These are phyloP conservation scores for Ceriagrion tenellum DNA, from an alignment of 2,888 invertebrate species.

Conservation along the genomic window DNA sequence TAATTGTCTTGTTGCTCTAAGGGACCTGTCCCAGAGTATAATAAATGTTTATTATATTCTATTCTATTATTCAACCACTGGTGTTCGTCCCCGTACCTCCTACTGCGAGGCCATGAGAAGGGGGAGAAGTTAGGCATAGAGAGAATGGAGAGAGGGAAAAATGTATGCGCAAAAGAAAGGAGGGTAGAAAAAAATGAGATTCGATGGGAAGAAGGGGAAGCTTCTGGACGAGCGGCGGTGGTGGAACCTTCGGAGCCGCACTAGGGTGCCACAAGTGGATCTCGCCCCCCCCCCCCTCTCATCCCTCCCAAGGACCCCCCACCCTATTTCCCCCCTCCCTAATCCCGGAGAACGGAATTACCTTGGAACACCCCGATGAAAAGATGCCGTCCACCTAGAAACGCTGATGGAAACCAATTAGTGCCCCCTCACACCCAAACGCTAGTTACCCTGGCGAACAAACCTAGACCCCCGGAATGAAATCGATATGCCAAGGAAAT, in stretches of 20 bases:
- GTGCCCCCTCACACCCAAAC: not conserved
- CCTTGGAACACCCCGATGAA: not conserved
- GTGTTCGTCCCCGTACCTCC: not conserved
- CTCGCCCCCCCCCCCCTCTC: not conserved
- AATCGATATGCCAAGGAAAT: not conserved
- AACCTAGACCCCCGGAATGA: not conserved
- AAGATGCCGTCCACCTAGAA: not conserved
- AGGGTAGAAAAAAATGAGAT: not conserved
- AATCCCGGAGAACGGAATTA: no score
- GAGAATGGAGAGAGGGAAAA: not conserved
- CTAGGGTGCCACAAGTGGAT: not conserved
- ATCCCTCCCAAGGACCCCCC: no score
- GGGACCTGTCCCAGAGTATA: no score
- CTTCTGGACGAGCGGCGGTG: not conserved
- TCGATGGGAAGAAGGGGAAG: not conserved
- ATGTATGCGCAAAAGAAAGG: not conserved
- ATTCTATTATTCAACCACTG: no score
- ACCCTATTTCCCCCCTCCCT: no score
- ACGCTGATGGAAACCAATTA: slow-evolving; percentile 1
- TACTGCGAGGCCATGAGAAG: not conserved
- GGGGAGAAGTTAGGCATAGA: not conserved
- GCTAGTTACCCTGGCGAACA: not conserved
- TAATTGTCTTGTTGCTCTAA: no score
- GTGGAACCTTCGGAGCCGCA: not conserved
- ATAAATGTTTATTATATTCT: no score